These are phyloP conservation scores for Beris morrisii DNA, from an alignment of 2,888 invertebrate genomes.

Conservation along the genomic window DNA sequence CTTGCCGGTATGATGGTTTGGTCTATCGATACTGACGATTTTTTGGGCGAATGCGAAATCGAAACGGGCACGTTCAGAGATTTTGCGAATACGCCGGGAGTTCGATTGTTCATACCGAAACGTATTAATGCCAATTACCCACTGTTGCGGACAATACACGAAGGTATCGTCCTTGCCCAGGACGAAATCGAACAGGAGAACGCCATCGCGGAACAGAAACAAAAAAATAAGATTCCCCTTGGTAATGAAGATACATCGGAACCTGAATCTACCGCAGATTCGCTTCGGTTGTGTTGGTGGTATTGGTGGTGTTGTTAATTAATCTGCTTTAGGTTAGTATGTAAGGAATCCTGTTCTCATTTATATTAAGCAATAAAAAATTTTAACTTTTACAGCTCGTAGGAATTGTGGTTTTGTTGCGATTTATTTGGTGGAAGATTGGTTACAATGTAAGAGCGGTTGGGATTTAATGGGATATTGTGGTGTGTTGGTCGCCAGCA, in stretches of 20 bases:
- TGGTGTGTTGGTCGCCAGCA: too few relatives aligned
- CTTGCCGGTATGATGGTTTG: constrained; percentile 85
- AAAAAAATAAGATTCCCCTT: constrained; percentile 56
- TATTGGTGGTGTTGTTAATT: neutral
- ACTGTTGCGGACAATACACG: constrained; percentile 72
- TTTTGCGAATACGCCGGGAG: constrained; percentile 47
- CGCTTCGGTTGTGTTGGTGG: neutral
- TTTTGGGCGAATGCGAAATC: constrained; percentile 67
- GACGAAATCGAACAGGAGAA: constrained; percentile 60
- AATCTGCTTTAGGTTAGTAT: constrained; percentile 7
- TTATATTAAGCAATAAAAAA: constrained; percentile 4
- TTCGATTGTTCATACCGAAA: constrained; percentile 45
- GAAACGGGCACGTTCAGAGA: constrained; percentile 60
- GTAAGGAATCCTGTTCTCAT: constrained; percentile 17
- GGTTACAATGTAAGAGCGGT: too few relatives aligned
- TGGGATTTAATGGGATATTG: too few relatives aligned
- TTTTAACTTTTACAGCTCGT: neutral
- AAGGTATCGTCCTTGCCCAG: constrained; percentile 62
- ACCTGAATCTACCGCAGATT: neutral
- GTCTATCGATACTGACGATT: constrained; percentile 89
- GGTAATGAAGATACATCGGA: constrained; percentile 45
- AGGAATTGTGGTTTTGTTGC: too few relatives aligned
- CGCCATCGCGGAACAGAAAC: constrained; percentile 58
- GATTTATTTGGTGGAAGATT: too few relatives aligned
- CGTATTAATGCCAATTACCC: constrained; percentile 64